Evolutionary conservation across 2,888 invertebrate species (phyloP), one percentile per base, ranked within the genome.

Genomic region (Siphonodentalium dalli): DNA sequence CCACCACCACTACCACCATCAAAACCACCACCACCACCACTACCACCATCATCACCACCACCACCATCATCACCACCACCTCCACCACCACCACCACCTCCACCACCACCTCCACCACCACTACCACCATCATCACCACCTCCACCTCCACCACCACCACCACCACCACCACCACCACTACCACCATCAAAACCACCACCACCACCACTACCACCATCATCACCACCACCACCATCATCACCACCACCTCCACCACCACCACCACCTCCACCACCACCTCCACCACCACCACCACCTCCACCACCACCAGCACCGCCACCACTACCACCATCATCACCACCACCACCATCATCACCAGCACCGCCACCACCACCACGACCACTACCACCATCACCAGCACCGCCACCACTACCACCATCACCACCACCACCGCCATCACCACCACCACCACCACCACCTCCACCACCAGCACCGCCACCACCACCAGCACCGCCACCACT

Each of bases 231-330:
- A 37, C 37, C 37, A 37, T 18, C 37, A 13, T 18, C 37, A 37
- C 37, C 37, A 37, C 37, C 37, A 37, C 18, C 37, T n/a, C 37
- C 37, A 37, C 37, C 37, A 37, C 37, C 37, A 37, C 37, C 37
- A 37, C 37, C 37, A 37, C 37, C 37, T n/a, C 37, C 37, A 37
- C 37, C 37, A 37, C 37, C 37, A 37, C 37, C 37, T n/a, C 37
- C 37, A 37, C 37, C 37, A 37, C 37, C 37, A 37, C 37, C 37
- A 37, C 37, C 37, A 37, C 37, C 37, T n/a, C 37, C 37, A 37
- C 37, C 37, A 37, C 37, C 37, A 37, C 31, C n/a, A n/a, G n/a
- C n/a, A n/a, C n/a, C n/a, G n/a, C n/a, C n/a, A n/a, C n/a, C n/a
- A n/a, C n/a, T n/a, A 29, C 31, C 31, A 11, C 31, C 31, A 29